Evolutionary conservation across 2,113 vertebrate species (phyloP), one percentile per base, ranked within the genome.

Genomic region (Tachysurus vachellii): DNA sequence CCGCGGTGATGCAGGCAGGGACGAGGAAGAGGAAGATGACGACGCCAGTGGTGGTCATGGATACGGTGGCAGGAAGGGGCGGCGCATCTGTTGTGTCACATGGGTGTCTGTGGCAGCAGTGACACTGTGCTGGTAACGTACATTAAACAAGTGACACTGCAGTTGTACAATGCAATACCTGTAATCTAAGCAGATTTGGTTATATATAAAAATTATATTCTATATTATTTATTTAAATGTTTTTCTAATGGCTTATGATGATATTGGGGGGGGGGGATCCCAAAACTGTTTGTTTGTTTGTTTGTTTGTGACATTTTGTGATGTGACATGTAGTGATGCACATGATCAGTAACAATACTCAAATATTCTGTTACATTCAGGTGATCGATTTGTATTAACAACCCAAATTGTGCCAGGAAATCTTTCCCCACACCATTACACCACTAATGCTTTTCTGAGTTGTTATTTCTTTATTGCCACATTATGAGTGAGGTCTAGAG

Each of bases 51-150:
- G 94, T 9, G 95, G 93, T 90, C 95, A 94, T 80, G 95, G 95
- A 86, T 95, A 95, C 88, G 90, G 93, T 13, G 94, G 93, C 28
- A 94, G 94, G 92, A 97, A 97, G 93, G 95, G 95, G 89, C 93
- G 94, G 0, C 93, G 95, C 66, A 96, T 96, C 90, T 97, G 96
- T 93, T 98, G 97, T 1, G 93, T 97, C 92, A 97, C 95, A 54
- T 98, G 97, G 97, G 96, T 97, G 93, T 96, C 96, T 5, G 96
- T 98, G 16, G 95, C 96, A 0, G 94, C 97, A 2, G 96, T 97
- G 88, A 96, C 96, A 31, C 90, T 97, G 82, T 96, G 96, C 94
- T 97, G 97, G 97, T 98, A 95, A 97, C 93, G 16, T 86, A 62
- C 44, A 26, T 81, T 80, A 70, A 68, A 19, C 26, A 5, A n/a